Evolutionary conservation across 2,888 invertebrate species (phyloP), one percentile per base, ranked within the genome.

Genomic region (Torymus aiolomorphi): DNA sequence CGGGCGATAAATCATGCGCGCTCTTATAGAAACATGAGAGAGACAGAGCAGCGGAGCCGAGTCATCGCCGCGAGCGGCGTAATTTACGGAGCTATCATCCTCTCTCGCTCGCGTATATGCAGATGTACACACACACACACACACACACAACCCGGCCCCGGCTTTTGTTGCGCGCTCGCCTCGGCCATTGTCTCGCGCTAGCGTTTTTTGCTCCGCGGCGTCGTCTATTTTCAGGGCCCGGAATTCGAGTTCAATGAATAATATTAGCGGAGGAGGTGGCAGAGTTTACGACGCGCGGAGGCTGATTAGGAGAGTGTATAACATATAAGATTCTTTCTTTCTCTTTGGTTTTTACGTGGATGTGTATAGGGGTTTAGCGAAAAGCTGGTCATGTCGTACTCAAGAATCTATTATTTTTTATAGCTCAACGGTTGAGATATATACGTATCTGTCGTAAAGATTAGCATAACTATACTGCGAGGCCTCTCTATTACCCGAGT

Each of bases 11-110:
- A 31, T 31, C 31, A 63, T 54, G 31, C 31, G 31, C 31, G 31
- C 4, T 31, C 31, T 31, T 31, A n/a, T 31, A 31, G 31, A 67
- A 49, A 67, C 24, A 1, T 51, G 51, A 54, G 66, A 18, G 18
- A 1, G 65, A 51, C 18, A 51, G 72, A 61, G 65, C 77, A 80
- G 73, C 78, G 57, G 24, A 49, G 82, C 82, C 85, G 86, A 86
- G 84, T 86, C 87, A 86, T 86, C 85, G 88, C 87, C 87, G 82
- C 86, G 85, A 87, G 89, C 87, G 85, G 83, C 86, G 87, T 87
- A 89, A 89, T 88, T 89, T 88, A 88, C 88, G 85, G 82, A 86
- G 88, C 88, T 86, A 87, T 88, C 88, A 88, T 89, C 86, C 87
- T 84, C 20, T 52, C 59, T 67, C 87, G 84, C 20, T 31, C 61